Conservation (phyloP, 1,140 invertebrate genomes). For the Bombus difficillimus region DNA sequence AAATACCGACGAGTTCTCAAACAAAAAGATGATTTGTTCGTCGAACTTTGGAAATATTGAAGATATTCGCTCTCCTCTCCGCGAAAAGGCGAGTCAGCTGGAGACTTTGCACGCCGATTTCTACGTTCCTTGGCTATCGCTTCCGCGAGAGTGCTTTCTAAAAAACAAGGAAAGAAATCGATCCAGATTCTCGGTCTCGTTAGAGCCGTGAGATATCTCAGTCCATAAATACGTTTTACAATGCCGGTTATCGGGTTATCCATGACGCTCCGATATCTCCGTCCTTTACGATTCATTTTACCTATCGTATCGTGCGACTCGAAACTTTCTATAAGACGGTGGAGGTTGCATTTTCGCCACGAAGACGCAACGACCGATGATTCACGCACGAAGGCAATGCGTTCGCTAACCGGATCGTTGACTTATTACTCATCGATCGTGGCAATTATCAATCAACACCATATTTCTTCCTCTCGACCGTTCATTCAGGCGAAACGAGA, state of each 20-base stretch:
- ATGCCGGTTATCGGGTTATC: not conserved
- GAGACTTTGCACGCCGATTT: not conserved
- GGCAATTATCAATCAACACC: conserved; percentile 27
- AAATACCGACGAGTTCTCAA: not conserved
- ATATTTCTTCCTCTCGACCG: not conserved
- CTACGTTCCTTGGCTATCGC: not conserved
- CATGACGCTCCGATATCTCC: not conserved
- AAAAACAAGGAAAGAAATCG: not conserved
- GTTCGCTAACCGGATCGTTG: conserved; percentile 3
- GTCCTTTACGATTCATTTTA: conserved; percentile 17
- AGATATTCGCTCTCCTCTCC: not conserved
- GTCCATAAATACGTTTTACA: conserved; percentile 4
- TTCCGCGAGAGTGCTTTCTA: conserved; percentile 1
- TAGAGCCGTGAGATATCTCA: not conserved
- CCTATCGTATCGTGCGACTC: conserved; percentile 9
- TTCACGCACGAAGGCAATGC: not conserved
- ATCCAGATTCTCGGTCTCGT: not conserved
- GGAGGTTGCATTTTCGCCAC: not conserved
- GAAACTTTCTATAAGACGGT: conserved; percentile 8
- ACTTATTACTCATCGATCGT: conserved; percentile 21
- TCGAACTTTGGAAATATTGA: not conserved
- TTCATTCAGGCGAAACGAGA: not conserved
- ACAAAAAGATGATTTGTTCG: not conserved
- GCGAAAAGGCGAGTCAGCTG: too few relatives aligned
- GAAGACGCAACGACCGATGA: not conserved